These are phyloP conservation scores for Drosophila chauvacae DNA, from an alignment of 1,140 invertebrate genomes.

Conservation along the genomic window DNA sequence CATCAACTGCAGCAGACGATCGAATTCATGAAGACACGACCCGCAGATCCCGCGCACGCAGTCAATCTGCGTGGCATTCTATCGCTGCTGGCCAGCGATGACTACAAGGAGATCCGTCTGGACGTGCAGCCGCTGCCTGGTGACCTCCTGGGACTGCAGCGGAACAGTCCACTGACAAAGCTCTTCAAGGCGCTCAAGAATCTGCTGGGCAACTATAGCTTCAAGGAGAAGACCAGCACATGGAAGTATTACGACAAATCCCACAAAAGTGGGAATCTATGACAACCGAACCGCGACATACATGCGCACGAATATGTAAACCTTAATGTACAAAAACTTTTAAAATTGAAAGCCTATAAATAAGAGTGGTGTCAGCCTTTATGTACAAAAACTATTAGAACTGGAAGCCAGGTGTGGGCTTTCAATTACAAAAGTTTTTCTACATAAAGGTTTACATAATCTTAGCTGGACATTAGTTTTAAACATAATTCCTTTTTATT, in stretches of 20 bases:
- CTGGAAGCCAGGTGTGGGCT: background rate
- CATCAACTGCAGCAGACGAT: conserved; percentile 63
- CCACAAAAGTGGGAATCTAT: background rate
- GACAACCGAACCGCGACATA: background rate
- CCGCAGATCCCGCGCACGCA: conserved; percentile 27
- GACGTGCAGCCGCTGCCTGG: conserved; percentile 43
- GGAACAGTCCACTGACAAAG: conserved; percentile 59
- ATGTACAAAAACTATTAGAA: conserved; percentile 11
- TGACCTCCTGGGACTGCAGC: conserved; percentile 49
- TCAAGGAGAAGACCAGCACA: conserved; percentile 56
- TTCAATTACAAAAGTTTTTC: conserved; percentile 3
- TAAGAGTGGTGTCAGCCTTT: background rate
- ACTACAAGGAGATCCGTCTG: conserved; percentile 46
- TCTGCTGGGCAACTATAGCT: conserved; percentile 56
- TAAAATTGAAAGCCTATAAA: background rate
- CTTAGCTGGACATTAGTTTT: background rate
- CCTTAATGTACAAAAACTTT: conserved; percentile 7
- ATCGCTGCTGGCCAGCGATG: conserved; percentile 23
- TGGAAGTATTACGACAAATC: conserved; percentile 22
- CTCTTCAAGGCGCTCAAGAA: conserved; percentile 68
- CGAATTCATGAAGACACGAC: conserved; percentile 41
- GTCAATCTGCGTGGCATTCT: conserved; percentile 56
- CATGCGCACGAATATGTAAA: conserved; percentile 3
- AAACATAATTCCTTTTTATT: conserved; percentile 8
- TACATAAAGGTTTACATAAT: background rate